Base-by-base conservation (phyloP, 2,888 invertebrate genomes). In the Stenolophus ochropezus region DNA sequence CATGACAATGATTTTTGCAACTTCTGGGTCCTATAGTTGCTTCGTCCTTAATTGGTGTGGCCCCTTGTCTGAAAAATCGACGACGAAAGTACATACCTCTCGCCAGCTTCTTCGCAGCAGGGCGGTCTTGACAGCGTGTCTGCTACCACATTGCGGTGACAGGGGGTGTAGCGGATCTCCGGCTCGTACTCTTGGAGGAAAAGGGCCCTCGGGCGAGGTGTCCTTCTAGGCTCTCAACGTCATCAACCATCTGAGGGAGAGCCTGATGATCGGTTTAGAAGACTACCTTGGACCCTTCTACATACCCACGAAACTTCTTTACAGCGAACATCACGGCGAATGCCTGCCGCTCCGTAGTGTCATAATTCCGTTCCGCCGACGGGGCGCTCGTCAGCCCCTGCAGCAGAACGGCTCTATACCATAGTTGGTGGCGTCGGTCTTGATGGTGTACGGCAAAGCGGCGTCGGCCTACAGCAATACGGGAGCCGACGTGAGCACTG, bases 261-360 rank as follows among this genome's bases (percentile, higher is more conserved):
- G 27, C 5, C 27, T 73, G 74, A 14, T 73, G 74, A 20, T 73
- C 47, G 8, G 74, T 73, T 11, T 47, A 20, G 3, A 73, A 6
- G 20, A 11, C 3, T 2, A 73, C 49, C 84, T 81, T 65, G 88
- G n/a, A n/a, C n/a, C n/a, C n/a, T n/a, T n/a, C n/a, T n/a, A n/a
- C n/a, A n/a, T n/a, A n/a, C n/a, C n/a, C n/a, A n/a, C n/a, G n/a
- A n/a, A n/a, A n/a, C n/a, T n/a, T n/a, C n/a, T n/a, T n/a, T n/a
- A n/a, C n/a, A 0, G 86, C 86, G 53, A 74, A 86, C 0, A 88
- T 82, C 3, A 87, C 84, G 2, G 84, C 87, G 0, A 86, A 69
- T 0, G 83, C 84, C 83, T 88, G 88, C 51, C 85, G 85, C 76
- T 88, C 87, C 0, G 85, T 85, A 0, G 85, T 84, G 0, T 85